These are phyloP conservation scores for Aphyosemion australe DNA, from an alignment of 2,113 vertebrate genomes.

Conservation along the genomic window DNA sequence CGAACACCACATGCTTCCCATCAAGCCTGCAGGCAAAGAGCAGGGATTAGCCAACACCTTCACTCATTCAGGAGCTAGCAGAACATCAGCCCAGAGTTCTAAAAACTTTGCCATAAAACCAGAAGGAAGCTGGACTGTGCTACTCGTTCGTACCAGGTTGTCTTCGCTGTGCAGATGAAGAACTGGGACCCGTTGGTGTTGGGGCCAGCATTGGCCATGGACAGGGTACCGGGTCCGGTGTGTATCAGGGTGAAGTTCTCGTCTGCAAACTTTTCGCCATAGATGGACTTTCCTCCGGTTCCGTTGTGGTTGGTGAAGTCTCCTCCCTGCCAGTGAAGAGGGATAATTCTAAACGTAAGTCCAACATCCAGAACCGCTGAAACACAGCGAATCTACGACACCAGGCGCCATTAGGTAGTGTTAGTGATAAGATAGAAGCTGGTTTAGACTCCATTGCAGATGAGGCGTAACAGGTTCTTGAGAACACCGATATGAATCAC, in stretches of 20 bases:
- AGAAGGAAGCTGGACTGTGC: background rate
- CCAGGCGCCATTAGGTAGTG: too few species aligned
- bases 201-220: constrained; percentile 95
- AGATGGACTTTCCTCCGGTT: constrained; percentile 96
- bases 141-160: constrained; percentile 77
- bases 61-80: too few species aligned
- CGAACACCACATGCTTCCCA: constrained; percentile 96
- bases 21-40: constrained; percentile 84
- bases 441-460: too few species aligned
- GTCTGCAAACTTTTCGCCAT: constrained; percentile 90
- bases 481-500: too few species aligned
- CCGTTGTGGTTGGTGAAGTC: constrained; percentile 96
- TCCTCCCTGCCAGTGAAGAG: constrained; percentile 81
- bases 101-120: too few species aligned
- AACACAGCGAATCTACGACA: too few species aligned
- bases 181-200: constrained; percentile 98
- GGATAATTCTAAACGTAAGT: too few species aligned
- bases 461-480: too few species aligned
- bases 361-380: too few species aligned
- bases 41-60: too few species aligned
- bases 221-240: constrained; percentile 81
- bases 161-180: constrained; percentile 91
- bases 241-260: constrained; percentile 94
- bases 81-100: too few species aligned
- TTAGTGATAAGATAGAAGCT: too few species aligned